Conservation (phyloP, 2,113 vertebrate genomes). For the Rousettus leschenaultii region DNA sequence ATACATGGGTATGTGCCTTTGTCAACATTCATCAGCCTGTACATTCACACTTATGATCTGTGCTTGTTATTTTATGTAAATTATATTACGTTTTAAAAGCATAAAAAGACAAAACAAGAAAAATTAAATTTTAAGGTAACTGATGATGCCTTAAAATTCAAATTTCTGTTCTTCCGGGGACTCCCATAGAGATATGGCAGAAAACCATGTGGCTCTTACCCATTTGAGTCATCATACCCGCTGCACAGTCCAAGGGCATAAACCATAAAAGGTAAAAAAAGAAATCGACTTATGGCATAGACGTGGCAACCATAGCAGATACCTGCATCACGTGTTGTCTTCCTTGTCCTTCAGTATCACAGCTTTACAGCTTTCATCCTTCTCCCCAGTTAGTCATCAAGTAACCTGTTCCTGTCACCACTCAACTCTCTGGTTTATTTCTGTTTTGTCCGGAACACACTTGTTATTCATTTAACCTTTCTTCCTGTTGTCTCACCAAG, state of each 20-base stretch:
- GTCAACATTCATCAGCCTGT: background rate
- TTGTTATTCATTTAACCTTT: slow-evolving; percentile 38
- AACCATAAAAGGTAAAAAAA: background rate
- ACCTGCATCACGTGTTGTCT: background rate
- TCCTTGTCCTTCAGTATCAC: background rate
- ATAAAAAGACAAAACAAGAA: background rate
- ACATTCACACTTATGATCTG: background rate
- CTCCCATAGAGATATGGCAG: background rate
- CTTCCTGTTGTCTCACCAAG: background rate
- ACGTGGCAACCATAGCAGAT: background rate
- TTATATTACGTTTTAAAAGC: background rate
- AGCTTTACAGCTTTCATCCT: slow-evolving; percentile 17
- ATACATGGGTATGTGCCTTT: background rate
- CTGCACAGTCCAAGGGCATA: background rate
- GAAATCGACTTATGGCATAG: background rate
- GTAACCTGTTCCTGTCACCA: slow-evolving; percentile 21
- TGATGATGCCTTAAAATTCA: background rate
- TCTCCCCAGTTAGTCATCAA: slow-evolving; percentile 28
- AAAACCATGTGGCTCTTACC: slow-evolving; percentile 38
- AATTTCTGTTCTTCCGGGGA: background rate
- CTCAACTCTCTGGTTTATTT: slow-evolving; percentile 10
- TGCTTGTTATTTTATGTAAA: background rate
- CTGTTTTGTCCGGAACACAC: slow-evolving; percentile 2
- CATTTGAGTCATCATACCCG: slow-evolving; percentile 25
- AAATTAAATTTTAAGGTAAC: background rate